phyloP scores from a whole-genome alignment of 2,888 invertebrate species.

The Timema podura region DNA sequence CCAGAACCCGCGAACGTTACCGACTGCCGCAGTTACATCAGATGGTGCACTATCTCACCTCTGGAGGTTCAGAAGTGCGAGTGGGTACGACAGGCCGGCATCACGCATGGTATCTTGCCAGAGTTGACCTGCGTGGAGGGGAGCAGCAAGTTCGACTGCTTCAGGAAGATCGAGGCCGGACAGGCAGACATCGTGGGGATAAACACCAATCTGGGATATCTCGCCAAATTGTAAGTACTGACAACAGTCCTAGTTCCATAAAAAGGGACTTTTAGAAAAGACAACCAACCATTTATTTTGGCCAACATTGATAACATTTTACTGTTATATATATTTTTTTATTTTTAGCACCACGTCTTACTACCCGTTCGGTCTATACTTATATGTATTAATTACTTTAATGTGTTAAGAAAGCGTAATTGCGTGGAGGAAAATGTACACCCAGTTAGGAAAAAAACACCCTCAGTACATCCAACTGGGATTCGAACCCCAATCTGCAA shows the following conservation, averaged over 20 bases:
- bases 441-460: too few species aligned
- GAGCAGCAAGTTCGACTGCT: constrained; percentile 50
- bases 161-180: constrained; percentile 50
- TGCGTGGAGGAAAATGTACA: background rate
- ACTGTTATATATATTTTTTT: too few species aligned
- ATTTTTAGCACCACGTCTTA: too few species aligned
- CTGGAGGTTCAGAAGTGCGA: constrained; percentile 56
- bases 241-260: background rate
- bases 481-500: too few species aligned
- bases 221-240: constrained; percentile 58
- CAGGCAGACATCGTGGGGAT: constrained; percentile 56
- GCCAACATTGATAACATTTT: too few species aligned
- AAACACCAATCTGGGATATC: constrained; percentile 59
- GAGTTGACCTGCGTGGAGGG: constrained; percentile 51
- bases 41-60: constrained; percentile 55
- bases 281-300: background rate
- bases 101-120: constrained; percentile 57
- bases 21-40: constrained; percentile 12
- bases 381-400: too few species aligned
- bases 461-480: too few species aligned
- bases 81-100: constrained; percentile 55
- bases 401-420: background rate
- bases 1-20: constrained; percentile 25
- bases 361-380: too few species aligned
- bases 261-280: constrained; percentile 16